A percentile compares a stretch with the other conserved stretches of the same genome.
These are phyloP conservation scores for Drosophila varians DNA, from an alignment of 1,140 invertebrate genomes.

Conservation along the genomic window DNA sequence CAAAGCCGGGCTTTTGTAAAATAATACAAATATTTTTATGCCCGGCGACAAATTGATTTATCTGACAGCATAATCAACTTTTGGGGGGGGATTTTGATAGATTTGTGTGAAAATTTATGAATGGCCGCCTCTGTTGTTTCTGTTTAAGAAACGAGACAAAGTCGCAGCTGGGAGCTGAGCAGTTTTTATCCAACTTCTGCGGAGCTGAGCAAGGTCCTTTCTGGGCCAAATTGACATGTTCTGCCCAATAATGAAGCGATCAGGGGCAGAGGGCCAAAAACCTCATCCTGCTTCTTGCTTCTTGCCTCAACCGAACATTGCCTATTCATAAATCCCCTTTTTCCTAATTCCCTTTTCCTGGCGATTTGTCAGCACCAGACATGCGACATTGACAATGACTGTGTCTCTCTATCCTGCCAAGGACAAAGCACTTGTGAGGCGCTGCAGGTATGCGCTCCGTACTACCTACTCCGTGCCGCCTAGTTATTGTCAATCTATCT, in stretches of 20 bases:
- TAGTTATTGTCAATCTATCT: constrained; percentile 56
- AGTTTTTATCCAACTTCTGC: constrained; percentile 31
- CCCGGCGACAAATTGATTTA: constrained; percentile 75
- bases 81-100: constrained; percentile 53
- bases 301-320: not conserved
- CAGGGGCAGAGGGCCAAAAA: constrained; percentile 38
- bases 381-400: constrained; percentile 54
- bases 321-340: constrained; percentile 67
- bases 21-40: constrained; percentile 71
- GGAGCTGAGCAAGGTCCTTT: not conserved
- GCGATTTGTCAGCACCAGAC: constrained; percentile 67
- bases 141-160: constrained; percentile 16
- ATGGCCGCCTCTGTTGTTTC: too few species aligned
- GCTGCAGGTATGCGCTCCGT: constrained; percentile 42
- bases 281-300: constrained; percentile 34
- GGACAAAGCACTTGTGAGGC: constrained; percentile 48
- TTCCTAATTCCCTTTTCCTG: too few species aligned
- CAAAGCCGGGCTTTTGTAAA: constrained; percentile 41
- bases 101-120: constrained; percentile 53
- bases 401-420: constrained; percentile 16
- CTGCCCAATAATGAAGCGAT: constrained; percentile 71
- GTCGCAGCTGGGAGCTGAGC: constrained; percentile 49
- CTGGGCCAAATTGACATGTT: constrained; percentile 68
- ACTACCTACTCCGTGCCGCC: too few species aligned
- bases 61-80: constrained; percentile 47